phyloP scores from a whole-genome alignment of 2,113 vertebrate genomes.

The Bombycilla garrulus region DNA sequence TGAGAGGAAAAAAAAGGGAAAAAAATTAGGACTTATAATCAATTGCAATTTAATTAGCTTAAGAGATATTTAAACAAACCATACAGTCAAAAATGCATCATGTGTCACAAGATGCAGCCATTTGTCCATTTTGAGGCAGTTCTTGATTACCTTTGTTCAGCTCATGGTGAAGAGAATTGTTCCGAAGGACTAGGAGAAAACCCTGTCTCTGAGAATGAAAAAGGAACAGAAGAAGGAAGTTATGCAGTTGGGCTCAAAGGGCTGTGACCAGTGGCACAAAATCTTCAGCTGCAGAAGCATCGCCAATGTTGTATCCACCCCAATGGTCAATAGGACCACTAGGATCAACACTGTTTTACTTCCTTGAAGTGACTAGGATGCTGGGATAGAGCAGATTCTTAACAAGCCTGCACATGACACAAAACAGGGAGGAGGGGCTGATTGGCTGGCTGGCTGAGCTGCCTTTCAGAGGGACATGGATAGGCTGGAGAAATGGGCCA shows the following conservation, averaged over 20 bases:
- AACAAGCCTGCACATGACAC: background rate
- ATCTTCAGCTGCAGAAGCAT: background rate
- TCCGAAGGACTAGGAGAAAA: background rate
- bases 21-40: background rate
- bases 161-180: background rate
- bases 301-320: background rate
- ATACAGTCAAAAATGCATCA: background rate
- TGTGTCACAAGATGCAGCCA: background rate
- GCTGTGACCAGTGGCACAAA: background rate
- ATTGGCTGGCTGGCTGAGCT: background rate
- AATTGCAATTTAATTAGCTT: background rate
- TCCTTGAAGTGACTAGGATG: background rate
- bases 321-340: background rate
- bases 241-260: background rate
- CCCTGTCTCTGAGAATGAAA: accelerated
- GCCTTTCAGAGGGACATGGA: background rate
- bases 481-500: background rate
- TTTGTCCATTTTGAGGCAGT: background rate
- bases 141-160: background rate
- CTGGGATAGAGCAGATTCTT: background rate
- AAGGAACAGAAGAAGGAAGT: background rate
- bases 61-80: background rate
- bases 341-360: background rate
- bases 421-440: background rate
- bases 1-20: background rate